Percentiles rank a stretch among this genome's conserved stretches.
Evolutionary conservation across 2,888 invertebrate genomes (phyloP).

Genomic region (Clivina fossor): DNA sequence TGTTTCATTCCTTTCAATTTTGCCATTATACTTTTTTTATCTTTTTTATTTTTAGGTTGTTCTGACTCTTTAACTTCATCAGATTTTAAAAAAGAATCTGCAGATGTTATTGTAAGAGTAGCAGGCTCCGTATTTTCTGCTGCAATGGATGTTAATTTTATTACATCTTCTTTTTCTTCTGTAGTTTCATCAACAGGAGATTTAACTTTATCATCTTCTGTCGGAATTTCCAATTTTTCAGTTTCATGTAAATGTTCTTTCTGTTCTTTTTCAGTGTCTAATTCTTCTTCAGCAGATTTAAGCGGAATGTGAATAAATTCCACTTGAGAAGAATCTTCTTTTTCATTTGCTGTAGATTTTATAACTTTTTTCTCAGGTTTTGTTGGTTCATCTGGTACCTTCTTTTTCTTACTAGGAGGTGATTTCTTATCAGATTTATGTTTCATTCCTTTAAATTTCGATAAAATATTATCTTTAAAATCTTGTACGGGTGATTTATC

Average conservation of each 20-base stretch:
- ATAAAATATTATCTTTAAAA: conserved; percentile 1
- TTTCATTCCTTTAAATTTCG: conserved; percentile 1
- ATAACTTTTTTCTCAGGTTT: conserved; percentile 1
- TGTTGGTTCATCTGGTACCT: neutral
- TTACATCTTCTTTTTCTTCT: neutral
- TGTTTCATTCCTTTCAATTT: conserved; percentile 1
- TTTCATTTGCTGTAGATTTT: neutral
- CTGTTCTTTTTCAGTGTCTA: too few species aligned
- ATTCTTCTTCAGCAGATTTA: neutral
- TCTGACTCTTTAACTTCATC: conserved; percentile 7
- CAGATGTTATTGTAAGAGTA: too few species aligned
- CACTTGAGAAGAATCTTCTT: conserved; percentile 6
- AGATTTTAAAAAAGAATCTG: too few species aligned
- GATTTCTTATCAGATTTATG: conserved; percentile 1
- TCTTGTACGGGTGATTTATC: neutral
- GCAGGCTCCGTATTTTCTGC: too few species aligned
- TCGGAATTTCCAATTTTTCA: neutral
- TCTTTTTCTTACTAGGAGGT: neutral
- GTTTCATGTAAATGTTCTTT: conserved; percentile 2
- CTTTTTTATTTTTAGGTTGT: neutral
- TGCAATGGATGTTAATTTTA: neutral
- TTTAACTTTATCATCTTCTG: neutral
- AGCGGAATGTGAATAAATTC: conserved; percentile 20
- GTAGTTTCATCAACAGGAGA: conserved; percentile 10
- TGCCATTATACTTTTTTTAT: neutral